Evolutionary conservation across 2,888 invertebrate genomes (phyloP), one percentile per base, ranked within the genome.

Genomic region (Sinohyriopsis cumingii): DNA sequence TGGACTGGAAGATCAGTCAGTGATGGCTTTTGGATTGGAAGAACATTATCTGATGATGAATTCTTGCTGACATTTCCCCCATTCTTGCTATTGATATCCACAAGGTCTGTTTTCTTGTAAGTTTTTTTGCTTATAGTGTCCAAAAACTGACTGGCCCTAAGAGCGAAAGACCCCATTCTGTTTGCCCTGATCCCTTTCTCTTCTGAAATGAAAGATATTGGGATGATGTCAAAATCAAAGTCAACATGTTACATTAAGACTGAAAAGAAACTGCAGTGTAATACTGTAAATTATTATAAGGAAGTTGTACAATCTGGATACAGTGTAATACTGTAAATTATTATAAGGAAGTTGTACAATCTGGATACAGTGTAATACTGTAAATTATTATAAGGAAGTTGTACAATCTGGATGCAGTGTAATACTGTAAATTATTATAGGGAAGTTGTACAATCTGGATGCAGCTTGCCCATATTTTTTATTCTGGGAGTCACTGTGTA

Each of bases 61-160:
- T 59, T 59, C 20, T 12, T n/a, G 24, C 19, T 19, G 59, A 59
- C 24, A 18, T 22, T 22, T 24, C n/a, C 45, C 45, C 12, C 45
- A 45, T 15, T 45, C 20, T 24, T 59, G 59, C 22, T 59, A 15
- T 12, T 24, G 22, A 24, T 3, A 18, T 59, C 24, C 59, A 22
- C 22, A 59, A 20, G 18, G 15, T 65, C 45, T 18, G 65, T 22
- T 55, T 72, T 76, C 65, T 71, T 78, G 12, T 73, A 71, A 4
- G 77, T 68, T 69, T 82, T 85, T 71, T 83, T 85, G 7, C 86
- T 82, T 18, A 88, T 73, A 28, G 81, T 83, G 65, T 86, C 86
- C 66, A 87, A 85, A 70, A 88, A 84, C 59, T 83, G 84, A 3
- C 84, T 81, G 3, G 85, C 85, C 25, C 78, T 77, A 65, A 75